Percentiles rank a stretch among this genome's conserved stretches.
Conservation (phyloP, 1,140 invertebrate species). For the Anagrus nilaparvatae region DNA sequence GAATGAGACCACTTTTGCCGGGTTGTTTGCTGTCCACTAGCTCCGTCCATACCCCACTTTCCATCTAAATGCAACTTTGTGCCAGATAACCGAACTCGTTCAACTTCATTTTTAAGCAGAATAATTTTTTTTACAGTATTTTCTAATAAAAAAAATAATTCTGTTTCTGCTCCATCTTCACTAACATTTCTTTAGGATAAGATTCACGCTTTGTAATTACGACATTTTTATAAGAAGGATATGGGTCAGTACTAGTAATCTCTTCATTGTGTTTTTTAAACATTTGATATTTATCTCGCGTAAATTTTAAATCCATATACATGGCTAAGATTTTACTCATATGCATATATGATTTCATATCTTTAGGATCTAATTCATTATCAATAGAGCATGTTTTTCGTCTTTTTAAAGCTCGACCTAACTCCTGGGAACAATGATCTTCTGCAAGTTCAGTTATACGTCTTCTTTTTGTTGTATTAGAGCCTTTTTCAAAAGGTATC, state of each 20-base stretch:
- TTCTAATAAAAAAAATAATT: background rate
- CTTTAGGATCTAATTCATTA: too few species aligned
- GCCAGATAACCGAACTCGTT: too few species aligned
- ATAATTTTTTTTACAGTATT: slow-evolving; percentile 5
- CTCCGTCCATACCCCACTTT: slow-evolving; percentile 27
- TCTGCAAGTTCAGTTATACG: background rate
- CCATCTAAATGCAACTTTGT: slow-evolving; percentile 15
- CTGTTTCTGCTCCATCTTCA: background rate
- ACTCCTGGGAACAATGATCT: too few species aligned
- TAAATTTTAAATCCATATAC: slow-evolving; percentile 4
- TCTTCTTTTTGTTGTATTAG: background rate
- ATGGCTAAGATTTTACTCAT: slow-evolving; percentile 3
- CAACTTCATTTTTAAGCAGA: background rate
- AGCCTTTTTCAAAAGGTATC: background rate
- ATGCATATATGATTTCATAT: background rate
- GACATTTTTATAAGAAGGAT: background rate
- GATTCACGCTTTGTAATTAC: background rate
- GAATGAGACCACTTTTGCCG: slow-evolving; percentile 21
- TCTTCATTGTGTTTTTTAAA: slow-evolving; percentile 1
- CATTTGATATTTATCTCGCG: slow-evolving; percentile 5
- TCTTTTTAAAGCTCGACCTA: too few species aligned
- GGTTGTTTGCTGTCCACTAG: slow-evolving; percentile 21
- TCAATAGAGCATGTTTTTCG: too few species aligned
- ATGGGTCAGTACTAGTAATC: too few species aligned
- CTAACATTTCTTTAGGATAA: slow-evolving; percentile 2